Evolutionary conservation across 1,140 invertebrate genomes (phyloP).

Genomic region (Venturia canescens): DNA sequence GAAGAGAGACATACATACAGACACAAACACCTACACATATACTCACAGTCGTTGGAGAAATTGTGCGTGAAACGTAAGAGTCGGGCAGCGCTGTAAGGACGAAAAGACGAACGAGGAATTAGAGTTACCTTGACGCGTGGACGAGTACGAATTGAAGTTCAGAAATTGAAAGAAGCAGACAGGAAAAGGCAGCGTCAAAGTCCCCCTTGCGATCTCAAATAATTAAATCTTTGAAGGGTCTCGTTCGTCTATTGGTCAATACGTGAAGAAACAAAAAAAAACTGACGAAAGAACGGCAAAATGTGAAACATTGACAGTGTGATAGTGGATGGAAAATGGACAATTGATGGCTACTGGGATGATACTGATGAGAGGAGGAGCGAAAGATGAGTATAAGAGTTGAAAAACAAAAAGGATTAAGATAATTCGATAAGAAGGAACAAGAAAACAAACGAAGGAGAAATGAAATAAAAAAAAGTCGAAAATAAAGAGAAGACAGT

Average conservation of each 20-base stretch:
- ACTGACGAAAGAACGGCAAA: background rate
- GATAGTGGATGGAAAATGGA: constrained; percentile 13
- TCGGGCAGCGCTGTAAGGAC: background rate
- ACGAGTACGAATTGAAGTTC: background rate
- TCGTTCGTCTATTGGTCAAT: background rate
- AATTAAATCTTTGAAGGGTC: constrained; percentile 2
- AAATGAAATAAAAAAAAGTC: constrained; percentile 53
- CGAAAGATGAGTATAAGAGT: background rate
- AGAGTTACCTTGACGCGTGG: background rate
- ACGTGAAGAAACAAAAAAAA: constrained; percentile 11
- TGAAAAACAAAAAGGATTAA: background rate
- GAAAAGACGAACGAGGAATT: constrained; percentile 8
- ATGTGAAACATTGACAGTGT: constrained; percentile 21
- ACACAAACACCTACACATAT: constrained; percentile 25
- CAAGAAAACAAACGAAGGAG: constrained; percentile 51
- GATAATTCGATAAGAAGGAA: constrained; percentile 30
- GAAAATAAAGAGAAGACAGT: constrained; percentile 64
- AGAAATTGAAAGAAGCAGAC: background rate
- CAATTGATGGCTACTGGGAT: constrained; percentile 5
- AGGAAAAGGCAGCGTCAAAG: background rate
- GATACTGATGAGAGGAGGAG: background rate
- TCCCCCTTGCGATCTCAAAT: constrained; percentile 7
- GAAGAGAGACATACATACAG: constrained; percentile 27
- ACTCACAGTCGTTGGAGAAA: constrained; percentile 34
- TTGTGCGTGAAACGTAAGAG: background rate